Conservation (phyloP, 2,113 vertebrate genomes). For the Pangasianodon hypophthalmus region DNA sequence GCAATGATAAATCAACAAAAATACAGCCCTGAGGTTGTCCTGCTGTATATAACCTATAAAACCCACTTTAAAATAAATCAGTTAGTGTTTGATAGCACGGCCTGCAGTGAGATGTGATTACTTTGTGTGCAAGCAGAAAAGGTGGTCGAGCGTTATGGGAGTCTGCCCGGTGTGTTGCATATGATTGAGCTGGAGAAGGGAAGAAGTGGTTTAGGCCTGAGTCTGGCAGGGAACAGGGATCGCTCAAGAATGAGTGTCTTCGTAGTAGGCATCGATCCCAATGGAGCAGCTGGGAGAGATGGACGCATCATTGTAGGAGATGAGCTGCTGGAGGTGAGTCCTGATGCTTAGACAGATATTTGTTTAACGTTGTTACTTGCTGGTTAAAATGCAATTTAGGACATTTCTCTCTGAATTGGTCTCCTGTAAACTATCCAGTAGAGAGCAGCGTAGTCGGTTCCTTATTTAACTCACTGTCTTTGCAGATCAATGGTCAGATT, state of each 20-base stretch:
- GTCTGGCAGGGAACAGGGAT: conserved; percentile 96
- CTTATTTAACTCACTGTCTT: not conserved
- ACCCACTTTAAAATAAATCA: not conserved
- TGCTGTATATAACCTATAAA: not conserved
- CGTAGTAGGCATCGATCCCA: conserved; percentile 93
- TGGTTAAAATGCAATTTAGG: not conserved
- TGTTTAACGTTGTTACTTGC: not conserved
- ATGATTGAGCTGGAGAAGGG: conserved; percentile 96
- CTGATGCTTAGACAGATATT: not conserved
- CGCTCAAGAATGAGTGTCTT: conserved; percentile 96
- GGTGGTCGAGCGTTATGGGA: conserved; percentile 84
- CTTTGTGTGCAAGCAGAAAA: conserved; percentile 74
- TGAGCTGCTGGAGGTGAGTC: conserved; percentile 90
- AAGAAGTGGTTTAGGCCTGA: conserved; percentile 89
- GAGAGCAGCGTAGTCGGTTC: not conserved
- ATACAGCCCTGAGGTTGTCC: not conserved
- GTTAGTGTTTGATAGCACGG: not conserved
- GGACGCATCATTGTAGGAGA: conserved; percentile 89
- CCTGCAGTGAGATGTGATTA: not conserved
- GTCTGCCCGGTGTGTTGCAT: conserved; percentile 83
- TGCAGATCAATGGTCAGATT: conserved; percentile 78
- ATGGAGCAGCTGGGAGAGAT: conserved; percentile 90
- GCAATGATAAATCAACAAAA: not conserved
- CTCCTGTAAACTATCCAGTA: not conserved
- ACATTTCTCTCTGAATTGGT: not conserved